A percentile compares a stretch with the other conserved stretches of the same genome.
Evolutionary conservation across 2,113 vertebrate genomes (phyloP).

Genomic region (Centropus unirufus): DNA sequence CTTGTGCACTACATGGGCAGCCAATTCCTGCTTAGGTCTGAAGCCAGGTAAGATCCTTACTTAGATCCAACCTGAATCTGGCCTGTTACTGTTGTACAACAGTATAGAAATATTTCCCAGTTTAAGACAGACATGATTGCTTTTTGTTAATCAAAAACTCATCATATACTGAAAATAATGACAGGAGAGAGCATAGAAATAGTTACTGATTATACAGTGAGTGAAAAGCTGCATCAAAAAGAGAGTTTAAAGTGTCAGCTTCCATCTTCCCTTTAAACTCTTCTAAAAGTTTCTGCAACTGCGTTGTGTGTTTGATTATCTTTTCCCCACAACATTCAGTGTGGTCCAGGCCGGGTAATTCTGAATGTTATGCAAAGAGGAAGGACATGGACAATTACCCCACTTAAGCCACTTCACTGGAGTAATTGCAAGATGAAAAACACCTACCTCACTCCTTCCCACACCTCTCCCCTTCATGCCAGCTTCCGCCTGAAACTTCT

Average conservation of each 20-base stretch:
- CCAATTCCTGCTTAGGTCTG: not conserved
- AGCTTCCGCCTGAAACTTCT: constrained; percentile 7
- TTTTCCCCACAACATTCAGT: not conserved
- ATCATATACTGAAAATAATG: not conserved
- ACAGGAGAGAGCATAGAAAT: not conserved
- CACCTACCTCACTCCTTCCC: not conserved
- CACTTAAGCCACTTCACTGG: not conserved
- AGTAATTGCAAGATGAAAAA: constrained; percentile 4
- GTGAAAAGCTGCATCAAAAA: not conserved
- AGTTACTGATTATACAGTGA: not conserved
- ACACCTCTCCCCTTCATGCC: not conserved
- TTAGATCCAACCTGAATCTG: not conserved
- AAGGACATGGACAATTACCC: constrained; percentile 15
- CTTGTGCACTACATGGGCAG: not conserved
- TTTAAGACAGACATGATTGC: not conserved
- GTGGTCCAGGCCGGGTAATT: not conserved
- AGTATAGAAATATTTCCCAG: not conserved
- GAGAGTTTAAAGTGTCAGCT: not conserved
- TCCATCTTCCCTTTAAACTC: not conserved
- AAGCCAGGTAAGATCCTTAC: not conserved
- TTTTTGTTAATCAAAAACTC: not conserved
- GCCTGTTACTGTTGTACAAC: not conserved
- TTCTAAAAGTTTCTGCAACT: not conserved
- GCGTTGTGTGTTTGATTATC: not conserved
- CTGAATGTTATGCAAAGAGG: not conserved